Evolutionary conservation across 2,113 vertebrate genomes (phyloP).

Genomic region (Scophthalmus maximus): DNA sequence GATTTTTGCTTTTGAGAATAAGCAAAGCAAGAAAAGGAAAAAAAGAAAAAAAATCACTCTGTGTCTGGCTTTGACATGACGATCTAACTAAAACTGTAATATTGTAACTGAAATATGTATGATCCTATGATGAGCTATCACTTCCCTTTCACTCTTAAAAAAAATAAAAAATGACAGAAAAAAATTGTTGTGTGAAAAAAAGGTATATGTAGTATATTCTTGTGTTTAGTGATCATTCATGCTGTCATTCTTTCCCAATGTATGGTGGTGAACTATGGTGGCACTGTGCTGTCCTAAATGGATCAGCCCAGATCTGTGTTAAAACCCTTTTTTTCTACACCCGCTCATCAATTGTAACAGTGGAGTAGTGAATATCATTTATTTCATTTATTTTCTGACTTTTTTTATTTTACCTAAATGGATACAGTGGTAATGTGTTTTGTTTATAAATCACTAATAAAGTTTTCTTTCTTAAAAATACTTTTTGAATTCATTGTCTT

Average conservation of each 20-base stretch:
- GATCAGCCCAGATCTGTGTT: constrained; percentile 79
- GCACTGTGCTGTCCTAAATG: constrained; percentile 72
- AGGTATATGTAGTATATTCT: constrained; percentile 86
- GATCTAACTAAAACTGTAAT: constrained; percentile 86
- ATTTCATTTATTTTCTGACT: constrained; percentile 68
- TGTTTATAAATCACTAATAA: constrained; percentile 88
- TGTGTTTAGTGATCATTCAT: constrained; percentile 85
- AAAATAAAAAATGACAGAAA: constrained; percentile 58
- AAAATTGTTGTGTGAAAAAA: constrained; percentile 72
- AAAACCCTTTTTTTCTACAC: constrained; percentile 81
- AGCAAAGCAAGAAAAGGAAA: constrained; percentile 58
- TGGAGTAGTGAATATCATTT: constrained; percentile 84
- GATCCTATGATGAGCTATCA: constrained; percentile 82
- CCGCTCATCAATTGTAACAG: constrained; percentile 84
- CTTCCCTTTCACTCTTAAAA: constrained; percentile 77
- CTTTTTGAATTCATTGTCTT: constrained; percentile 36
- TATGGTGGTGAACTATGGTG: constrained; percentile 85
- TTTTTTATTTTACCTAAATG: constrained; percentile 80
- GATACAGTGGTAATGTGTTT: constrained; percentile 86
- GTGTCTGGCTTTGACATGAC: constrained; percentile 84
- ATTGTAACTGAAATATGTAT: constrained; percentile 86
- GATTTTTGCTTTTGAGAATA: constrained; percentile 74
- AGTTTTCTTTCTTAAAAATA: constrained; percentile 86
- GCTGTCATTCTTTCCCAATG: constrained; percentile 83
- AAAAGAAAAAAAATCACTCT: constrained; percentile 53